phyloP scores from a whole-genome alignment of 2,113 vertebrate species.

The Odocoileus virginianus region DNA sequence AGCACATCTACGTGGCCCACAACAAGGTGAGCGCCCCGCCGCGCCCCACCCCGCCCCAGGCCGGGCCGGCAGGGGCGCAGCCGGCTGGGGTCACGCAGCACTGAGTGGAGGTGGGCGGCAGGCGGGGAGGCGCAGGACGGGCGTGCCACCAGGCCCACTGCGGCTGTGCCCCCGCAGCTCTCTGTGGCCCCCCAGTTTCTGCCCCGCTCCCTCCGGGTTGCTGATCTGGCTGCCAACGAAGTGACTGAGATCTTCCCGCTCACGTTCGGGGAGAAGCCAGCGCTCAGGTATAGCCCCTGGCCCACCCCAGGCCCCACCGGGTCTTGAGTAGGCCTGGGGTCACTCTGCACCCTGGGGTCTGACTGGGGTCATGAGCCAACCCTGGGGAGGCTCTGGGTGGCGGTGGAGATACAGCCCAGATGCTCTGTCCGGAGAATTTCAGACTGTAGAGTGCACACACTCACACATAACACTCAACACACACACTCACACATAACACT shows the following conservation, averaged over 20 bases:
- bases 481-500: background rate
- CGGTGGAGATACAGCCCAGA: background rate
- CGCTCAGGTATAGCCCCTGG: slow-evolving; percentile 70
- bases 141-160: background rate
- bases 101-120: background rate
- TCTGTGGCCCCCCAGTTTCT: slow-evolving; percentile 72
- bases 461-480: background rate
- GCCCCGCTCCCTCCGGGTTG: slow-evolving; percentile 70
- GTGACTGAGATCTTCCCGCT: slow-evolving; percentile 70
- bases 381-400: background rate
- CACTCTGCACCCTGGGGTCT: background rate
- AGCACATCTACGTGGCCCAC: slow-evolving; percentile 76
- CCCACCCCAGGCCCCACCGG: background rate
- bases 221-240: slow-evolving; percentile 75
- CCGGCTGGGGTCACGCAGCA: background rate
- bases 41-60: no score
- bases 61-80: background rate
- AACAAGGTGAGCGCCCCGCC: slow-evolving; percentile 66
- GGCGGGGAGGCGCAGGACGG: accelerated
- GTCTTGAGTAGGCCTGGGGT: background rate
- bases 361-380: background rate
- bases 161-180: slow-evolving; percentile 56
- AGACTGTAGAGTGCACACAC: background rate
- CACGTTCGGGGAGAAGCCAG: slow-evolving; percentile 76
- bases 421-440: background rate